phyloP scores from a whole-genome alignment of 2,888 invertebrate genomes.

The Entomobrya multifasciata region DNA sequence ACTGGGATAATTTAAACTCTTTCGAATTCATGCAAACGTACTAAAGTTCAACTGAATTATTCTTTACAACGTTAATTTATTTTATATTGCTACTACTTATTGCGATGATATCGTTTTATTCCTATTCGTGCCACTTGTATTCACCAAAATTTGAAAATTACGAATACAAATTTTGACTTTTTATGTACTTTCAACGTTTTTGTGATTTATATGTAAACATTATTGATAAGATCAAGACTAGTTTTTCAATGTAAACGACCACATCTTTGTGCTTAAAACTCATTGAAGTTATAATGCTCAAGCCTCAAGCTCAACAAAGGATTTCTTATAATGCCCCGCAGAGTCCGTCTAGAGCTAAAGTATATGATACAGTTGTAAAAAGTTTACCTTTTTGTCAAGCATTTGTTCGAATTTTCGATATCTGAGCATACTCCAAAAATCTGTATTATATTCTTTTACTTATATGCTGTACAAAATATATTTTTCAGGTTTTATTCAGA shows the following conservation, averaged over 20 bases:
- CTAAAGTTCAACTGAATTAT: neutral
- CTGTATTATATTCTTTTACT: too few species aligned
- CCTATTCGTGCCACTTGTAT: conserved; percentile 33
- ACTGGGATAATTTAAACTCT: too few species aligned
- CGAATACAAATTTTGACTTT: neutral
- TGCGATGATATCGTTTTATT: conserved; percentile 3
- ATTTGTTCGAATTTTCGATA: too few species aligned
- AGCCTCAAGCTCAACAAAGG: too few species aligned
- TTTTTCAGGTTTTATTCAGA: too few species aligned
- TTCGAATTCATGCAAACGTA: too few species aligned
- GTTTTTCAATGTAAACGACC: neutral
- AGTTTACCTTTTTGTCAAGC: too few species aligned
- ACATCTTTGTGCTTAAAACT: neutral
- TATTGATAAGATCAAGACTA: conserved; percentile 45
- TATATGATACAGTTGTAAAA: too few species aligned
- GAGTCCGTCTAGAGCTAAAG: too few species aligned
- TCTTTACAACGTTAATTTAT: conserved; percentile 4
- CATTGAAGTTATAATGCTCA: neutral
- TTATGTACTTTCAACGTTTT: conserved; percentile 31
- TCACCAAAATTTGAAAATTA: conserved; percentile 28
- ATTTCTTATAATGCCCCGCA: conserved; percentile 31
- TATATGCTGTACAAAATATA: too few species aligned
- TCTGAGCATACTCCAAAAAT: too few species aligned
- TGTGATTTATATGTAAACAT: conserved; percentile 46
- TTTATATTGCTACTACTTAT: conserved; percentile 4